These are phyloP conservation scores for Emys orbicularis DNA, from an alignment of 2,797 vertebrate genomes.

Conservation along the genomic window DNA sequence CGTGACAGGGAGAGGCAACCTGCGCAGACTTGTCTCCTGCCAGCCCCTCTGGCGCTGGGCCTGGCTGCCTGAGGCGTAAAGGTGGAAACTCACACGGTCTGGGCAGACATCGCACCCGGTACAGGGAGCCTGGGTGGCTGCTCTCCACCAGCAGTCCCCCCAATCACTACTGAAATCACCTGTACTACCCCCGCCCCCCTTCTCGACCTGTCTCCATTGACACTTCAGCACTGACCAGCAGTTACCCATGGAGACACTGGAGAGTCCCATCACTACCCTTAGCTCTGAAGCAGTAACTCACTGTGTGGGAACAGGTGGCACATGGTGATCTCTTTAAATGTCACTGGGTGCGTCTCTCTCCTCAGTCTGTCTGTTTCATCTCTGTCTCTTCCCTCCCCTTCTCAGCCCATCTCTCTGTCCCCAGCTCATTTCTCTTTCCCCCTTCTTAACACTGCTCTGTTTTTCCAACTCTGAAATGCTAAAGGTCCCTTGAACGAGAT, in stretches of 20 bases:
- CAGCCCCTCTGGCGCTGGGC: not conserved
- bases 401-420: not conserved
- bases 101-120: rapidly evolving
- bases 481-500: not conserved
- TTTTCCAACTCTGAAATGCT: not conserved
- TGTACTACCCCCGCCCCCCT: too few species aligned
- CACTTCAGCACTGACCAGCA: not conserved
- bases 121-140: not conserved
- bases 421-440: not conserved
- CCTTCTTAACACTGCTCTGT: not conserved
- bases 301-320: not conserved
- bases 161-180: not conserved
- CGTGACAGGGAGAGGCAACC: not conserved
- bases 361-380: too few species aligned
- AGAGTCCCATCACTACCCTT: not conserved
- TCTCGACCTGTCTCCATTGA: not conserved
- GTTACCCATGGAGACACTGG: too few species aligned
- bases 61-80: rapidly evolving
- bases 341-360: too few species aligned
- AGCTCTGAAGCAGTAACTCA: not conserved
- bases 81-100: rapidly evolving
- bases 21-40: not conserved
- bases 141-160: not conserved
- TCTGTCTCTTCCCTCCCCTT: not conserved
- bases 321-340: too few species aligned